Evolutionary conservation across 1,140 invertebrate species (phyloP).

Genomic region (Microplitis mediator): DNA sequence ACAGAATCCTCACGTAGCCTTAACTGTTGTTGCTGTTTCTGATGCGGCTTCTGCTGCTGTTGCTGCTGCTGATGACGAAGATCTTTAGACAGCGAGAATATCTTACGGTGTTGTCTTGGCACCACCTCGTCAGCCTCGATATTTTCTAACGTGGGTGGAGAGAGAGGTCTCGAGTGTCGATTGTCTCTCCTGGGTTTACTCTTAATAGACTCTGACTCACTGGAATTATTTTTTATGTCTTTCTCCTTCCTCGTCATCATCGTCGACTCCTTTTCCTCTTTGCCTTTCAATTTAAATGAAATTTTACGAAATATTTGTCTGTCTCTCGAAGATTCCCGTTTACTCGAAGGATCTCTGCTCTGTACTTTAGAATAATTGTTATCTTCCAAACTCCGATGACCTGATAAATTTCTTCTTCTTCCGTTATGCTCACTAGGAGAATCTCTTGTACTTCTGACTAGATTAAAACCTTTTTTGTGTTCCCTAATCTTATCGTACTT

Average conservation of each 20-base stretch:
- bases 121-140: conserved; percentile 22
- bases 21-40: no score
- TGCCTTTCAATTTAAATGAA: conserved; percentile 31
- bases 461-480: conserved; percentile 31
- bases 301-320: conserved; percentile 20
- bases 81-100: conserved; percentile 10
- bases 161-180: conserved; percentile 50
- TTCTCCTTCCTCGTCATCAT: not conserved
- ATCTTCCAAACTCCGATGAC: conserved; percentile 16
- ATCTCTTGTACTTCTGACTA: conserved; percentile 34
- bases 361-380: conserved; percentile 1
- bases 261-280: conserved; percentile 19
- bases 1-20: not conserved
- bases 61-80: conserved; percentile 9
- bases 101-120: not conserved
- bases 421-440: conserved; percentile 37
- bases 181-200: conserved; percentile 25
- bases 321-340: conserved; percentile 3
- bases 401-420: conserved; percentile 40
- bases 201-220: conserved; percentile 17
- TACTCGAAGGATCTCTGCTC: conserved; percentile 1
- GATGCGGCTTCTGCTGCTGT: not conserved
- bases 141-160: conserved; percentile 39
- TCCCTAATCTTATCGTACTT: conserved; percentile 19
- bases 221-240: conserved; percentile 14